Percentiles rank a stretch among this genome's conserved stretches.
Conservation (phyloP, 2,888 invertebrate species). For the Polymixis flavicincta region DNA sequence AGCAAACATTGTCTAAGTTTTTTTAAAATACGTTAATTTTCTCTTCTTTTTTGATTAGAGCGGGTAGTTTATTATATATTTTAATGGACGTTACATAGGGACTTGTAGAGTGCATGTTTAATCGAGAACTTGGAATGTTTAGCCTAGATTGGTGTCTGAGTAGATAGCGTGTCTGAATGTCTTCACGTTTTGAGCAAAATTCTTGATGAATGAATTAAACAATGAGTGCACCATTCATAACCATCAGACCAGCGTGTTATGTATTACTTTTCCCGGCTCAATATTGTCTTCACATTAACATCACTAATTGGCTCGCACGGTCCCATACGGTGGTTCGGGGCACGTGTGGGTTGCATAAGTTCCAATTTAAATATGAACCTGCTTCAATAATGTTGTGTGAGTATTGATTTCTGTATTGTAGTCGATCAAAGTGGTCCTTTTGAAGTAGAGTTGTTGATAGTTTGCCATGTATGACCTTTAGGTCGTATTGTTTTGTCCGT, state of each 20-base stretch:
- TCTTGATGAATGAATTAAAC: too few relatives aligned
- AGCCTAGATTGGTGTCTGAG: too few relatives aligned
- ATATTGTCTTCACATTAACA: conserved; percentile 41
- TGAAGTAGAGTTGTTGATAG: not conserved
- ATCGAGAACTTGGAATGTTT: too few relatives aligned
- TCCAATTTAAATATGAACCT: conserved; percentile 35
- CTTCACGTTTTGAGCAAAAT: too few relatives aligned
- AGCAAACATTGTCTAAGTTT: too few relatives aligned
- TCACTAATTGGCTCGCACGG: conserved; percentile 49
- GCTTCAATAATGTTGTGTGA: conserved; percentile 10
- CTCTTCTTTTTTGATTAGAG: too few relatives aligned
- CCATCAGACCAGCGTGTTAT: conserved; percentile 1
- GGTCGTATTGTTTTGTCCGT: not conserved
- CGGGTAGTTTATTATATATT: too few relatives aligned
- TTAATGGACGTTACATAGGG: too few relatives aligned
- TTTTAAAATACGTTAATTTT: too few relatives aligned
- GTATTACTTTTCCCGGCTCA: conserved; percentile 24
- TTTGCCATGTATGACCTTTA: not conserved
- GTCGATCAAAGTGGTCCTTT: not conserved
- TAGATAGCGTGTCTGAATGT: too few relatives aligned
- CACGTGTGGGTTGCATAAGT: conserved; percentile 34
- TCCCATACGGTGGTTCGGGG: conserved; percentile 3
- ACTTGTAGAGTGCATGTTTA: too few relatives aligned
- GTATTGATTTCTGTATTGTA: conserved; percentile 11
- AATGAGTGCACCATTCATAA: not conserved